phyloP scores from a whole-genome alignment of 2,113 vertebrate species.

The Elephas maximus region DNA sequence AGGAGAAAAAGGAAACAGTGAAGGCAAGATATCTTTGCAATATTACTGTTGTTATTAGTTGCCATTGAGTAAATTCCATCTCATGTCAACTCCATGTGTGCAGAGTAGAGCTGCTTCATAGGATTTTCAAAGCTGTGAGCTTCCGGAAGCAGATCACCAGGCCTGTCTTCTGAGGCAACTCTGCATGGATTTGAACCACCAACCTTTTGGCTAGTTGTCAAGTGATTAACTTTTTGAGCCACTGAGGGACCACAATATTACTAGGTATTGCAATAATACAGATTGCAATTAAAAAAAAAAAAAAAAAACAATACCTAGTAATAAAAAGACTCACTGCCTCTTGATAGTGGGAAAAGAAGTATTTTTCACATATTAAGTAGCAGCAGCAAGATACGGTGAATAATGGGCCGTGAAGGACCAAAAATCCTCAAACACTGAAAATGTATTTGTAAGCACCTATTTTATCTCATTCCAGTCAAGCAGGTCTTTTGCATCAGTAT shows the following conservation, averaged over 20 bases:
- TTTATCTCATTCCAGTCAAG: not conserved
- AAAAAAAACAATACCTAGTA: not conserved
- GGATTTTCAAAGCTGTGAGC: too few species aligned
- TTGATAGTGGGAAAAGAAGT: not conserved
- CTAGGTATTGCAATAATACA: not conserved
- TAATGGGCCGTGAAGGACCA: not conserved
- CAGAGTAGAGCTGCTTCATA: too few species aligned
- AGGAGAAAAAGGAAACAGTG: not conserved
- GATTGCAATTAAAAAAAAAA: not conserved
- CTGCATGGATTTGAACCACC: too few species aligned
- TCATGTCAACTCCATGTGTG: too few species aligned
- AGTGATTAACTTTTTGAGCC: too few species aligned
- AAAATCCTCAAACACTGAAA: not conserved
- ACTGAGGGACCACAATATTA: too few species aligned
- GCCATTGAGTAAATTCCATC: too few species aligned
- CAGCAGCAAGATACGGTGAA: not conserved
- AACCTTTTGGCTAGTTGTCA: too few species aligned
- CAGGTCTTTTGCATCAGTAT: not conserved
- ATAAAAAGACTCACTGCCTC: not conserved
- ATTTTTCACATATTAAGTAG: not conserved
- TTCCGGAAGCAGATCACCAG: too few species aligned
- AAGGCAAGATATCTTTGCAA: not conserved
- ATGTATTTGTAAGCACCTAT: not conserved
- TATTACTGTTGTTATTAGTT: not conserved
- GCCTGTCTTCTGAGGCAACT: too few species aligned